Evolutionary conservation across 1,140 invertebrate genomes (phyloP), one percentile per base, ranked within the genome.

Genomic region (Asobara japonica): DNA sequence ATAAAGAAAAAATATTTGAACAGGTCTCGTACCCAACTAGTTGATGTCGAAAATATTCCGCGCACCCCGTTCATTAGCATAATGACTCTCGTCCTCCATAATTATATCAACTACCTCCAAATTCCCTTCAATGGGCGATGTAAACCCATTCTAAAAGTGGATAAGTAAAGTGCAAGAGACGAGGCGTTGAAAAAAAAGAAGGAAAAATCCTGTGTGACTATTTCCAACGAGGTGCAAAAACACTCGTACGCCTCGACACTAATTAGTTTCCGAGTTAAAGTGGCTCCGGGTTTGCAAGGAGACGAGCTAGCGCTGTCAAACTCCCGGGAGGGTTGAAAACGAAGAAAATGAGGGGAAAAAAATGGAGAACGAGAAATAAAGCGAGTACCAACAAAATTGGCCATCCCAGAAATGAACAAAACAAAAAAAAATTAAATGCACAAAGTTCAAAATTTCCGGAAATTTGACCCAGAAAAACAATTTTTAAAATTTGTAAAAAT

Each of bases 191-290:
- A 45, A 62, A 31, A 62, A 30, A 16, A 16, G n/a, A 31, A 29
- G 16, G n/a, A 61, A 62, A 30, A 30, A 29, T 62, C n/a, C 29
- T 11, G 25, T 62, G 27, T 31, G 60, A 16, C n/a, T 65, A 16
- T 66, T 66, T 13, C 16, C 11, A 66, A 71, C 11, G 69, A 73
- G 67, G 66, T 70, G 71, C 75, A 81, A 84, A 83, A 84, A 85
- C 74, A 78, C 76, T 75, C 78, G 79, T 78, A 79, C 76, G 75
- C 77, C 74, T 74, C 68, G 72, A 29, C 74, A 77, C 79, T 85
- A 85, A 86, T 85, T 85, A 86, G 83, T 82, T 84, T 80, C 75
- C 71, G 79, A 83, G 78, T 81, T 84, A 82, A 83, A 85, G 77
- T 82, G 77, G 79, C 74, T 73, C 73, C 72, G 60, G 72, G 29